Evolutionary conservation across 2,888 invertebrate genomes (phyloP), one percentile per base, ranked within the genome.

Genomic region (Xylota sylvarum): DNA sequence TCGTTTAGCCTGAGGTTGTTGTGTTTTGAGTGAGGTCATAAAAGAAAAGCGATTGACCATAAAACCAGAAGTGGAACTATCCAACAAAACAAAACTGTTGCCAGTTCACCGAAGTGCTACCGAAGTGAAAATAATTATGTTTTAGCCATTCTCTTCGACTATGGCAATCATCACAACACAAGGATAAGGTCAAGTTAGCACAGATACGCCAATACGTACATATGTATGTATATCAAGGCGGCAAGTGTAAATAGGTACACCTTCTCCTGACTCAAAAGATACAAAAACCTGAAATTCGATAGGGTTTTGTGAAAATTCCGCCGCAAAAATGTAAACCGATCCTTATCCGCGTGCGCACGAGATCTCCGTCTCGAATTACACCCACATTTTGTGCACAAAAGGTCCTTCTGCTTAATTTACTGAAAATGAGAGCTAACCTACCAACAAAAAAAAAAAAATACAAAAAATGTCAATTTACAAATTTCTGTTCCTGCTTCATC

Each of bases 1-100:
- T 78, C 82, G 86, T 77, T 86, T 81, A 77, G 77, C 82, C 73
- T 40, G 64, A 82, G 77, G 77, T 65, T 69, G 72, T 77, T 78
- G 82, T 73, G 77, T 86, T 82, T 82, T 86, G 72, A 86, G 86
- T 82, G 76, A 86, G 82, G 82, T 82, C 86, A 74, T 86, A 82
- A 86, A 86, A 86, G 64, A 82, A 86, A 86, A 86, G 82, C 86
- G 86, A 82, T 86, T 86, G 86, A 72, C 86, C 86, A 86, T 86
- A 82, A 82, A 82, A 86, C 58, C 72, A 86, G 64, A 86, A 78
- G 72, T 77, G 81, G 73, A 86, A 86, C 86, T 82, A 78, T 82
- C 48, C 72, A 65, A 62, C 37, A 50, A 19, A 52, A 76, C 52
- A 80, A 65, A 76, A 81, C 55, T 70, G 62, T 70, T 70, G 62